phyloP scores from a whole-genome alignment of 1,140 invertebrate genomes.

The Bombus fervidus region DNA sequence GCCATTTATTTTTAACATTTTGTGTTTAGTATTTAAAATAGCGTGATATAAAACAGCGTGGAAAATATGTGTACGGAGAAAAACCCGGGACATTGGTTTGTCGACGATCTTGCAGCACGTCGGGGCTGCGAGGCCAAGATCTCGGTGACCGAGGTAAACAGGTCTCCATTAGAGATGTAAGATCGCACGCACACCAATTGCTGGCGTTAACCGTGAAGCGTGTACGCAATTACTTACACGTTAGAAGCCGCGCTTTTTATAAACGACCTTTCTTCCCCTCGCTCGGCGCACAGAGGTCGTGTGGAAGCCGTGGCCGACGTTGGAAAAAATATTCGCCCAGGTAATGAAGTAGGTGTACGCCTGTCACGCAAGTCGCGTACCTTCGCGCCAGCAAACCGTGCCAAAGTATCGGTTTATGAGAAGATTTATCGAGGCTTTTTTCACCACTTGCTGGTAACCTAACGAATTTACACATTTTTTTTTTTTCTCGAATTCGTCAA shows the following conservation, averaged over 20 bases:
- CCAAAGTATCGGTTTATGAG: neutral
- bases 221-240: conserved; percentile 35
- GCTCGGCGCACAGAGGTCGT: conserved; percentile 20
- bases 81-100: neutral
- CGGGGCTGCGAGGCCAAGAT: conserved; percentile 20
- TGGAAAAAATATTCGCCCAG: conserved; percentile 11
- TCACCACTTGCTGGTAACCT: neutral
- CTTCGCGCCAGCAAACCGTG: neutral
- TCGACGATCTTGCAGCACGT: neutral
- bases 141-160: conserved; percentile 25
- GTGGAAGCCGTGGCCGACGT: neutral
- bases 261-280: conserved; percentile 46
- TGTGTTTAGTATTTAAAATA: too few relatives aligned
- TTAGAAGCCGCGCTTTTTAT: conserved; percentile 43
- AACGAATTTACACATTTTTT: neutral
- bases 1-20: too few relatives aligned
- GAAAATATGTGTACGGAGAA: neutral
- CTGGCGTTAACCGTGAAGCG: conserved; percentile 18
- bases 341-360: conserved; percentile 16
- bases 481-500: neutral
- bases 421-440: neutral
- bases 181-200: conserved; percentile 18
- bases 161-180: conserved; percentile 11
- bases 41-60: too few relatives aligned
- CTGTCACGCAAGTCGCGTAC: conserved; percentile 31